These are phyloP conservation scores for Julus scanicus DNA, from an alignment of 2,888 invertebrate species.

Conservation along the genomic window DNA sequence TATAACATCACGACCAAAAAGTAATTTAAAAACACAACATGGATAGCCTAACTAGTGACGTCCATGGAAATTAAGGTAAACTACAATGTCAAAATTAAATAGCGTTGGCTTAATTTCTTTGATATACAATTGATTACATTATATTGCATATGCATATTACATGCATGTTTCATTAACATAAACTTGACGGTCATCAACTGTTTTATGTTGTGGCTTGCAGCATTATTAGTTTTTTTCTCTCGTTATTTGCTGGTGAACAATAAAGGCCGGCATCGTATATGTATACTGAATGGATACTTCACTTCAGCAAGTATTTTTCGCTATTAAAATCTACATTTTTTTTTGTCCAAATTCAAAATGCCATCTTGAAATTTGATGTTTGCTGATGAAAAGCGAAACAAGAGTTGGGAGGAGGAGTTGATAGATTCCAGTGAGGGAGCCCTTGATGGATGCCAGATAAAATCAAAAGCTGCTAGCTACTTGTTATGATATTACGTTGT, in stretches of 20 bases:
- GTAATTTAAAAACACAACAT: too few relatives aligned
- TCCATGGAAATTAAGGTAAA: too few relatives aligned
- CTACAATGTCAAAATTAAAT: too few relatives aligned
- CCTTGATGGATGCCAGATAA: conserved; percentile 5
- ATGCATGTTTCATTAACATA: too few relatives aligned
- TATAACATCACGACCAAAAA: too few relatives aligned
- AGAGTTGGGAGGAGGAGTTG: not conserved
- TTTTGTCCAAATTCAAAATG: not conserved
- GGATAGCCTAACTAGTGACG: too few relatives aligned
- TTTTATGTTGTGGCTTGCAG: too few relatives aligned
- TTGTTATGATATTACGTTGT: not conserved
- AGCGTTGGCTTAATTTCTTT: too few relatives aligned
- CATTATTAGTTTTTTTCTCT: not conserved
- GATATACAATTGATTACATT: too few relatives aligned
- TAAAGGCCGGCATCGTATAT: not conserved
- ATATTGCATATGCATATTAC: too few relatives aligned
- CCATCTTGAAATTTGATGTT: conserved; percentile 1
- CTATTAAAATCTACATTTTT: not conserved
- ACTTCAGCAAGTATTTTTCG: not conserved
- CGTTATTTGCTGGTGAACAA: not conserved
- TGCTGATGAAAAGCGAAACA: conserved; percentile 7
- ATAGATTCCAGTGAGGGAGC: not conserved
- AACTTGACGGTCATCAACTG: too few relatives aligned
- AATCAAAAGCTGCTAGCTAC: conserved; percentile 33
- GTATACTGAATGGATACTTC: not conserved